phyloP scores from a whole-genome alignment of 64 coral and sea anemone species.

The Montipora capricornis region DNA sequence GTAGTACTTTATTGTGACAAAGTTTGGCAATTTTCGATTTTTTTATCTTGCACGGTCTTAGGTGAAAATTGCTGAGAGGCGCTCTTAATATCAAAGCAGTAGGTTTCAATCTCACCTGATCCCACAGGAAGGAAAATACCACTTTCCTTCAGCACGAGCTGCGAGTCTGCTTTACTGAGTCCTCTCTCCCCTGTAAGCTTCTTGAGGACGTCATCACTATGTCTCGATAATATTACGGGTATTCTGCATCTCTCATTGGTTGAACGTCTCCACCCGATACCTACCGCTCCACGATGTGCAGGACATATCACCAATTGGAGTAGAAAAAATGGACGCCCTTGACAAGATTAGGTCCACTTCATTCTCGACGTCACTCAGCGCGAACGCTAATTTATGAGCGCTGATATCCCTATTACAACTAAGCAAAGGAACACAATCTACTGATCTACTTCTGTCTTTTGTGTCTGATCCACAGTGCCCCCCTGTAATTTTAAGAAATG shows the following conservation, averaged over 20 bases:
- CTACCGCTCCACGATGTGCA: conserved; percentile 37
- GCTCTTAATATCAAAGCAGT: background rate
- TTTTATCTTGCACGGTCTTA: no score
- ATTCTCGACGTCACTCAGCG: conserved; percentile 42
- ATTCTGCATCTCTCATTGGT: conserved; percentile 13
- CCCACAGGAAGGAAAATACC: conserved; percentile 60
- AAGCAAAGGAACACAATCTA: background rate
- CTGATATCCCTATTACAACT: conserved; percentile 41
- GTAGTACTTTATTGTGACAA: no score
- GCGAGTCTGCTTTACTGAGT: conserved; percentile 52
- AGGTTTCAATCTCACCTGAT: no score
- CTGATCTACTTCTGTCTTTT: conserved; percentile 29
- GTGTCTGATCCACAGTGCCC: conserved; percentile 32
- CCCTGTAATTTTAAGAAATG: conserved; percentile 24
- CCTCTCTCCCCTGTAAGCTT: conserved; percentile 30
- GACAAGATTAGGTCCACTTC: conserved; percentile 62
- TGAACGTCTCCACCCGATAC: conserved; percentile 16
- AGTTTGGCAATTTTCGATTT: no score
- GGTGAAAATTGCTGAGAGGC: no score
- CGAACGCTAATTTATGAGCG: conserved; percentile 22
- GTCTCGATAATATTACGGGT: conserved; percentile 39
- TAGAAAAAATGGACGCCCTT: conserved; percentile 45
- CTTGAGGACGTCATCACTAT: conserved; percentile 5
- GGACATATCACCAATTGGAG: conserved; percentile 38
- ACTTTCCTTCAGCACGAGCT: conserved; percentile 5